Percentiles rank a stretch among this genome's conserved stretches.
Evolutionary conservation across 2,888 invertebrate genomes (phyloP).

Genomic region (Cheilosia soror): DNA sequence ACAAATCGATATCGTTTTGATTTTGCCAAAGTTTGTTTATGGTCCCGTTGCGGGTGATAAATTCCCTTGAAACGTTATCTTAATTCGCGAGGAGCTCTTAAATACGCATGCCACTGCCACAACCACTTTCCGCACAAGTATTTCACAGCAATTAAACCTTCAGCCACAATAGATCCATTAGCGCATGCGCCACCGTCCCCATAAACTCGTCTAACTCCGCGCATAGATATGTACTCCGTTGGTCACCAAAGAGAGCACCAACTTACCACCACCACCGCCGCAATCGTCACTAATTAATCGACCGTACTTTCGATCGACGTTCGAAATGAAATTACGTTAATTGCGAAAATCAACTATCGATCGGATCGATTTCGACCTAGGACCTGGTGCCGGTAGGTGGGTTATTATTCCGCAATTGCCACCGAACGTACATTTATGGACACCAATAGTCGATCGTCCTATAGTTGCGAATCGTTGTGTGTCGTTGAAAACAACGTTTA

Average conservation of each 20-base stretch:
- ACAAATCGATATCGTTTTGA: constrained; percentile 18
- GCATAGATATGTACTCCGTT: background rate
- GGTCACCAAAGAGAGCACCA: background rate
- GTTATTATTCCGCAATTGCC: constrained; percentile 51
- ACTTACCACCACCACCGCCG: background rate
- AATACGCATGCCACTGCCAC: constrained; percentile 6
- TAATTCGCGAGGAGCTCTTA: constrained; percentile 15
- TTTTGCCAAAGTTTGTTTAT: constrained; percentile 14
- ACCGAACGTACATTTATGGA: constrained; percentile 19
- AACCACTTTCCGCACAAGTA: background rate
- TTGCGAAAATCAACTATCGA: constrained; percentile 66
- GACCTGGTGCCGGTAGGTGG: constrained; percentile 41
- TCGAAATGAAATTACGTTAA: constrained; percentile 63
- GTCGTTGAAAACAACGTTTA: constrained; percentile 47
- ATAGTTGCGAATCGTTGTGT: background rate
- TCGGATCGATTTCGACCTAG: constrained; percentile 53
- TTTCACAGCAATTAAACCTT: background rate
- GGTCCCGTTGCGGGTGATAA: constrained; percentile 2
- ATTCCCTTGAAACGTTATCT: constrained; percentile 24
- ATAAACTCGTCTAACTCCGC: constrained; percentile 3
- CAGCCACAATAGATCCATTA: constrained; percentile 34
- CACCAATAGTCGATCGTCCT: constrained; percentile 13
- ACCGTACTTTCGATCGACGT: constrained; percentile 60
- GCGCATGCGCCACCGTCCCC: constrained; percentile 5
- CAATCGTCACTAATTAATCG: constrained; percentile 60